A percentile compares a stretch with the other conserved stretches of the same genome.
Conservation (phyloP, 2,888 invertebrate genomes). For the Acrobasis consociella region DNA sequence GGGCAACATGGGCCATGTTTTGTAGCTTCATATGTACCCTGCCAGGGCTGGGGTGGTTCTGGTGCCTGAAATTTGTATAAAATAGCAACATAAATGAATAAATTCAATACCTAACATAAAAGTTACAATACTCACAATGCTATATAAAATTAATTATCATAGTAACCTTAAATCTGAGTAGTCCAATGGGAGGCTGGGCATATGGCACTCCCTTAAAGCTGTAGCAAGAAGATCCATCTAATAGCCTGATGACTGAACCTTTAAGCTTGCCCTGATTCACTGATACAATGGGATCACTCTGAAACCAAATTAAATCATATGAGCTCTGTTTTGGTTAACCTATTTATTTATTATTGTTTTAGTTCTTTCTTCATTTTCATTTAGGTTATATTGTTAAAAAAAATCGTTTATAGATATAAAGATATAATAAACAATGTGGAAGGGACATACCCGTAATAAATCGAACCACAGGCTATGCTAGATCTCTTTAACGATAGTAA, state of each 20-base stretch:
- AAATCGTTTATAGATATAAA: too few relatives aligned
- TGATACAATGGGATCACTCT: slow-evolving; percentile 42
- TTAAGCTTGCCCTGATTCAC: slow-evolving; percentile 47
- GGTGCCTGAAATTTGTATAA: slow-evolving; percentile 46
- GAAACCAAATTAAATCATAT: slow-evolving; percentile 22
- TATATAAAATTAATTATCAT: too few relatives aligned
- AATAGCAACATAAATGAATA: too few relatives aligned
- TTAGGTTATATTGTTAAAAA: too few relatives aligned
- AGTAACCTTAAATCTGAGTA: slow-evolving; percentile 73
- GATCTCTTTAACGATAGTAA: too few relatives aligned
- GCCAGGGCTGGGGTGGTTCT: slow-evolving; percentile 47
- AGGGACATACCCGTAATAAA: too few relatives aligned
- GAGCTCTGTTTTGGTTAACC: background rate
- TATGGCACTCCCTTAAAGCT: slow-evolving; percentile 76
- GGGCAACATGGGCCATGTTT: slow-evolving; percentile 54
- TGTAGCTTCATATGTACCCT: slow-evolving; percentile 48
- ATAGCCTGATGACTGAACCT: slow-evolving; percentile 40
- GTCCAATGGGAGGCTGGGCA: slow-evolving; percentile 71
- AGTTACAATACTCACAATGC: too few relatives aligned
- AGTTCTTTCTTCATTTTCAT: too few relatives aligned
- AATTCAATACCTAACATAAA: too few relatives aligned
- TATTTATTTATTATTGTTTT: background rate
- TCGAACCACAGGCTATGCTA: too few relatives aligned
- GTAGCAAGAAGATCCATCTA: slow-evolving; percentile 48
- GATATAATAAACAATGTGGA: too few relatives aligned